phyloP scores from a whole-genome alignment of 2,797 vertebrate species.

The Acropternis orthonyx region DNA sequence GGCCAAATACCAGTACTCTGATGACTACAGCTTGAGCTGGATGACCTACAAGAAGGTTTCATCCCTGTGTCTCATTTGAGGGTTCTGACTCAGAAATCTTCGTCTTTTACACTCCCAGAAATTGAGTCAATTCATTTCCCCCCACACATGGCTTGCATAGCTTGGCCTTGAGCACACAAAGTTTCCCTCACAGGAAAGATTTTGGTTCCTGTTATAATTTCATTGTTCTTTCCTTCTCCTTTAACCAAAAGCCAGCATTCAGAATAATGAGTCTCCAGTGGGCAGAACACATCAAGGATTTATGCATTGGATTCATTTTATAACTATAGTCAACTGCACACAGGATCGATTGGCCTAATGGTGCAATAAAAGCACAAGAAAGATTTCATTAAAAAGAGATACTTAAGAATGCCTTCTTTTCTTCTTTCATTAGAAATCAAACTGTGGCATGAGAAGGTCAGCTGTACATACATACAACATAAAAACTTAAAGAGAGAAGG shows the following conservation, averaged over 20 bases:
- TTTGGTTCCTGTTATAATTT: not conserved
- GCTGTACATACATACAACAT: not conserved
- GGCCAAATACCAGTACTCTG: not conserved
- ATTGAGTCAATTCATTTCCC: not conserved
- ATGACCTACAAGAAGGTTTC: not conserved
- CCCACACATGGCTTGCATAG: not conserved
- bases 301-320: not conserved
- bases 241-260: not conserved
- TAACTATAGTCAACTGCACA: not conserved
- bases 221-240: not conserved
- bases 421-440: not conserved
- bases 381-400: not conserved
- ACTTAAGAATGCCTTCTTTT: accelerated
- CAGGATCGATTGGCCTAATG: not conserved
- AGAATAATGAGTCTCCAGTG: not conserved
- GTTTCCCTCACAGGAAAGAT: not conserved
- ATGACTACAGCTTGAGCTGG: not conserved
- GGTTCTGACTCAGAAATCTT: not conserved
- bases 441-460: not conserved
- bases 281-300: not conserved
- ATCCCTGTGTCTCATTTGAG: not conserved
- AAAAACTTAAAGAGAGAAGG: not conserved
- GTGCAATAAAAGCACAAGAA: not conserved
- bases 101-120: not conserved
- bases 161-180: not conserved